These are phyloP conservation scores for Euura saliciscinereae DNA, from an alignment of 1,140 invertebrate species.

Conservation along the genomic window DNA sequence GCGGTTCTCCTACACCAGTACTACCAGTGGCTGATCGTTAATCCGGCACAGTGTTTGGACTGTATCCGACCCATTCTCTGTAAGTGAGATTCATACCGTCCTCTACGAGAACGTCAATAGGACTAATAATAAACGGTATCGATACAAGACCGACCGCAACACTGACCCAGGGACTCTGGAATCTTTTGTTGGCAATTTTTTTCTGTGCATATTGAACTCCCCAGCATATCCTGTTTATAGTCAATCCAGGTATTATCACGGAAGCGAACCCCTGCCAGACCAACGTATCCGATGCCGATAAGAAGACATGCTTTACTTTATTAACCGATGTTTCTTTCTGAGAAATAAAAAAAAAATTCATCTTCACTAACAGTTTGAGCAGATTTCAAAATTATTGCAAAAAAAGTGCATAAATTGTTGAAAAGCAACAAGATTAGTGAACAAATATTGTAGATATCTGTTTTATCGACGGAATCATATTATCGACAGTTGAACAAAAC, in stretches of 20 bases:
- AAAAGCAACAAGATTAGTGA: too few species aligned
- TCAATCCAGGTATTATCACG: constrained; percentile 88
- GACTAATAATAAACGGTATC: constrained; percentile 92
- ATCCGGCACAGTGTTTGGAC: constrained; percentile 37
- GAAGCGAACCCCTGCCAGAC: constrained; percentile 94
- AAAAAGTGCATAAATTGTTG: too few species aligned
- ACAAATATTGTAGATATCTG: too few species aligned
- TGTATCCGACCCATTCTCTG: constrained; percentile 55
- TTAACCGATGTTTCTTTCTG: constrained; percentile 31
- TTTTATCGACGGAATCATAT: too few species aligned
- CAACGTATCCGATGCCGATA: constrained; percentile 82
- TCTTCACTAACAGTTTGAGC: too few species aligned
- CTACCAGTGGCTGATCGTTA: background rate
- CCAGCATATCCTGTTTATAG: constrained; percentile 88
- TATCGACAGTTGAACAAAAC: too few species aligned
- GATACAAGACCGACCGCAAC: constrained; percentile 79
- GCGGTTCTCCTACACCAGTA: background rate
- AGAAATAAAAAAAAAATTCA: constrained; percentile 18
- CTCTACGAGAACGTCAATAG: constrained; percentile 86
- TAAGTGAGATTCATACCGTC: constrained; percentile 77
- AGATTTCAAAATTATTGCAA: too few species aligned
- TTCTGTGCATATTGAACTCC: constrained; percentile 63
- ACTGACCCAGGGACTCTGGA: constrained; percentile 71
- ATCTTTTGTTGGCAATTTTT: constrained; percentile 49
- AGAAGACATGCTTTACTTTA: constrained; percentile 58